A percentile compares a stretch with the other conserved stretches of the same genome.
phyloP scores from a whole-genome alignment of 2,797 vertebrate species.

The Alauda arvensis region DNA sequence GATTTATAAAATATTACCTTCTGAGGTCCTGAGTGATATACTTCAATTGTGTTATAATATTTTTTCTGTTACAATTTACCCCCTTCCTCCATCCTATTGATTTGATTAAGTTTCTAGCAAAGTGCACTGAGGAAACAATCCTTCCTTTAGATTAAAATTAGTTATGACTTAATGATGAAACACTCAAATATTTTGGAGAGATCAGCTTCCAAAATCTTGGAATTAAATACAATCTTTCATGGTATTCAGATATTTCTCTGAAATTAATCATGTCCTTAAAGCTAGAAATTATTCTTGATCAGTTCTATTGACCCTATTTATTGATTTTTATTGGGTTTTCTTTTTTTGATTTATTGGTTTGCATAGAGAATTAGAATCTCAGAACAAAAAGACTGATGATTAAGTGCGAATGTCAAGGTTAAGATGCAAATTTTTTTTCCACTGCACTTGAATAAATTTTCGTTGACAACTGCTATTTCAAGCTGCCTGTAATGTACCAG shows the following conservation, averaged over 20 bases:
- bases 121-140: neutral
- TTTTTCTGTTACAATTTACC: neutral
- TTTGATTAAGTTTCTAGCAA: neutral
- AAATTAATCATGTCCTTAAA: neutral
- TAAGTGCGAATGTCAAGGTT: neutral
- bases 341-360: neutral
- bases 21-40: neutral
- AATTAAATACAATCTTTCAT: neutral
- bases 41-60: neutral
- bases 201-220: neutral
- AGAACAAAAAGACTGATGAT: neutral
- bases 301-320: neutral
- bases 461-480: neutral
- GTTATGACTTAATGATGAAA: neutral
- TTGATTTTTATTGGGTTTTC: neutral
- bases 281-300: neutral
- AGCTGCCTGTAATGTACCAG: neutral
- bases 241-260: neutral
- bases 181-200: neutral
- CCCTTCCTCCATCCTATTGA: neutral
- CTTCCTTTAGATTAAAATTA: neutral
- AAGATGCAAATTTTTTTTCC: neutral
- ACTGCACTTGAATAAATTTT: neutral
- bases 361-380: neutral
- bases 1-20: neutral